These are phyloP conservation scores for Cheilosia scutellata DNA, from an alignment of 2,888 invertebrate species.

Conservation along the genomic window DNA sequence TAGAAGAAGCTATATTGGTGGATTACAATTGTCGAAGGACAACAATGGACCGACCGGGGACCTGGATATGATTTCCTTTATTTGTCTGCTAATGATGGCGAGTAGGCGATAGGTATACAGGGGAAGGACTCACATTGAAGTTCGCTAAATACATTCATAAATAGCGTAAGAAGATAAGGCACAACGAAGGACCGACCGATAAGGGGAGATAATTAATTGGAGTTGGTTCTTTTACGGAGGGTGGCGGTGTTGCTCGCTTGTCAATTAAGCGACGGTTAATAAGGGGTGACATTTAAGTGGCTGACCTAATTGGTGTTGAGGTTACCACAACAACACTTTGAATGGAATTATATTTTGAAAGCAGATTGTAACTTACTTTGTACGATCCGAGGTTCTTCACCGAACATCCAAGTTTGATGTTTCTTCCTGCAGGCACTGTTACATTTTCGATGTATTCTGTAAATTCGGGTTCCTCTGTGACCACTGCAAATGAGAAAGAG, in stretches of 20 bases:
- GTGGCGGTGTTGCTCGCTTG: slow-evolving; percentile 37
- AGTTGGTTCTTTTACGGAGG: slow-evolving; percentile 25
- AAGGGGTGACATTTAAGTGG: slow-evolving; percentile 50
- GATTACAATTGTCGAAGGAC: slow-evolving; percentile 70
- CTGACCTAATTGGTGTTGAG: slow-evolving; percentile 51
- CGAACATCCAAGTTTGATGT: slow-evolving; percentile 94
- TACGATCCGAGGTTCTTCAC: slow-evolving; percentile 96
- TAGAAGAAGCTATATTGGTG: slow-evolving; percentile 61
- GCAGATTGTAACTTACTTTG: slow-evolving; percentile 88
- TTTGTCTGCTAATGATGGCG: slow-evolving; percentile 62
- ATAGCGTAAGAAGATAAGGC: slow-evolving; percentile 34
- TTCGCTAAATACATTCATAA: slow-evolving; percentile 52
- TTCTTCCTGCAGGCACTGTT: slow-evolving; percentile 92
- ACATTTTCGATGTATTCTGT: slow-evolving; percentile 95
- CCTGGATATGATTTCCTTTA: slow-evolving; percentile 58
- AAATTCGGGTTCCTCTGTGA: slow-evolving; percentile 94
- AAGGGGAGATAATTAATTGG: slow-evolving; percentile 58
- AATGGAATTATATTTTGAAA: neutral
- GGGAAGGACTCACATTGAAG: neutral
- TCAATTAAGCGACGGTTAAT: slow-evolving; percentile 50
- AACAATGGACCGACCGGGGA: slow-evolving; percentile 51
- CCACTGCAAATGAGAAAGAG: slow-evolving; percentile 85
- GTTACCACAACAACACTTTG: slow-evolving; percentile 31
- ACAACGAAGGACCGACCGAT: neutral
- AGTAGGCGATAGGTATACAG: neutral